Evolutionary conservation across 2,113 vertebrate species (phyloP).

Genomic region (Promerops cafer): DNA sequence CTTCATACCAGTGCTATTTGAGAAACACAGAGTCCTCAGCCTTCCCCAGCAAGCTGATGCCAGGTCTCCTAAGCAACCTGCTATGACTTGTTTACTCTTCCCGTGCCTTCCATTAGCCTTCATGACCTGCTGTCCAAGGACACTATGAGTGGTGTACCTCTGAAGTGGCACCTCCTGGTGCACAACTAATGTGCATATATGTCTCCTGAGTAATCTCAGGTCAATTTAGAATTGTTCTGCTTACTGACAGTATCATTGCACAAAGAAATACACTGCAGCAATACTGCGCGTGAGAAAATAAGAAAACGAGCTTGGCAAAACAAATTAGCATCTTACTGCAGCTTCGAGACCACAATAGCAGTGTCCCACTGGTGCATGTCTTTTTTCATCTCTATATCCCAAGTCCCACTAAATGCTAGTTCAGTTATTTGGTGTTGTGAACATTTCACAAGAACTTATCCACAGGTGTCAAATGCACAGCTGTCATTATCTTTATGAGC

Average conservation of each 20-base stretch:
- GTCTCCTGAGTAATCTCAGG: background rate
- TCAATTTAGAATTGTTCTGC: background rate
- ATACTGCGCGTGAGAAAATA: background rate
- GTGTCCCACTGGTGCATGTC: background rate
- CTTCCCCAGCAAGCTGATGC: background rate
- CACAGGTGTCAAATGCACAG: background rate
- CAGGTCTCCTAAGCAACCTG: background rate
- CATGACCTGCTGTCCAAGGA: background rate
- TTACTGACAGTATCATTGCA: background rate
- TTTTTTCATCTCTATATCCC: background rate
- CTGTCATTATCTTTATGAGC: background rate
- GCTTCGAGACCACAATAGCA: background rate
- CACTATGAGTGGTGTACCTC: background rate
- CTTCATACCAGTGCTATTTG: background rate
- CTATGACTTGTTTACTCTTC: background rate
- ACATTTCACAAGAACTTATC: background rate
- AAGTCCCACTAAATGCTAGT: background rate
- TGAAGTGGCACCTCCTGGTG: background rate
- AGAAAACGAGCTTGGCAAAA: background rate
- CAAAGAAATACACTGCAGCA: background rate
- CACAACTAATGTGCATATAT: background rate
- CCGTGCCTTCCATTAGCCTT: background rate
- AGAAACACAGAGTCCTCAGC: background rate
- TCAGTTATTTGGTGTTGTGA: background rate
- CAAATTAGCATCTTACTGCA: background rate